A percentile compares a stretch with the other conserved stretches of the same genome.
phyloP scores from a whole-genome alignment of 2,113 vertebrate species.

The Bombycilla garrulus region DNA sequence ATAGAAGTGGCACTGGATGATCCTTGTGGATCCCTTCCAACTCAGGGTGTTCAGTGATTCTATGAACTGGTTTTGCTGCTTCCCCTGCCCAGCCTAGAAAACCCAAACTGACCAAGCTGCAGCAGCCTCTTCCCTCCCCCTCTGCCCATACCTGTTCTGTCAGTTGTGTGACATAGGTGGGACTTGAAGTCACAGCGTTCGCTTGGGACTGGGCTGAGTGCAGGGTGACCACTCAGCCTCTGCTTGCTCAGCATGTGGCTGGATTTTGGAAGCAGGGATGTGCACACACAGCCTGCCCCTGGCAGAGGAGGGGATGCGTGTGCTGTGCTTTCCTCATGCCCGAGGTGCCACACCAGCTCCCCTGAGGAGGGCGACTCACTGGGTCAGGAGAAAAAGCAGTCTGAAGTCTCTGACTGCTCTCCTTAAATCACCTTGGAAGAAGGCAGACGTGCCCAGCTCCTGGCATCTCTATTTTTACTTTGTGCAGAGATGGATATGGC shows the following conservation, averaged over 20 bases:
- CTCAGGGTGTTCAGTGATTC: neutral
- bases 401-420: neutral
- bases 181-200: neutral
- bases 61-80: neutral
- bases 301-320: neutral
- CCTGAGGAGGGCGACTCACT: neutral
- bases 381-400: neutral
- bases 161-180: neutral
- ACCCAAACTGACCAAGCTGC: neutral
- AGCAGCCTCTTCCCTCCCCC: neutral
- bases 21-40: fast-evolving
- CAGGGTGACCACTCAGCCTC: neutral
- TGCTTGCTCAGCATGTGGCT: neutral
- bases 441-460: neutral
- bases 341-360: fast-evolving
- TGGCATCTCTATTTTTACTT: slow-evolving; percentile 39
- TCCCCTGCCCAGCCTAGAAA: neutral
- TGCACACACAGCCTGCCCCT: neutral
- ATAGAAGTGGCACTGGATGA: fast-evolving
- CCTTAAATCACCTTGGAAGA: slow-evolving; percentile 41
- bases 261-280: neutral
- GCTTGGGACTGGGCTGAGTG: neutral
- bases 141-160: neutral
- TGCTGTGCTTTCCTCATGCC: neutral
- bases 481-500: neutral